Percentiles rank a stretch among this genome's conserved stretches.
phyloP scores from a whole-genome alignment of 2,797 vertebrate genomes.

The Alca torda region DNA sequence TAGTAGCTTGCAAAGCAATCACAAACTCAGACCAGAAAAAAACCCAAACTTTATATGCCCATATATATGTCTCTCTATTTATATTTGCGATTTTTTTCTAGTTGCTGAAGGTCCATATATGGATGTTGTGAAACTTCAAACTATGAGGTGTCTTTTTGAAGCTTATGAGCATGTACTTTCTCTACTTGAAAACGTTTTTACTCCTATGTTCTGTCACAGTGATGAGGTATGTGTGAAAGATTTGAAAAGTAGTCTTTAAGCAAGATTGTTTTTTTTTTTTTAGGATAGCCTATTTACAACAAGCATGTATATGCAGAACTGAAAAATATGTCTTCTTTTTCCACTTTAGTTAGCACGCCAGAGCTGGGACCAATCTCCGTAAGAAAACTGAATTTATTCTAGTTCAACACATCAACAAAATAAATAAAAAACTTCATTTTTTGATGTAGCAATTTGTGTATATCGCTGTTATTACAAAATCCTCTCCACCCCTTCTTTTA shows the following conservation, averaged over 20 bases:
- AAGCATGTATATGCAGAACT: neutral
- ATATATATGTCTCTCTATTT: neutral
- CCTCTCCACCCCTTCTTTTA: neutral
- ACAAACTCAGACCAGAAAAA: neutral
- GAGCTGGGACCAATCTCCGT: neutral
- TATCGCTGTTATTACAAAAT: neutral
- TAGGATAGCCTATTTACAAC: neutral
- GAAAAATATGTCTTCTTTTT: neutral
- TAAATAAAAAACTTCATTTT: neutral
- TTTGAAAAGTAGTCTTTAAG: neutral
- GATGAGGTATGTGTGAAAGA: slow-evolving; percentile 84
- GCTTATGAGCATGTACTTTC: slow-evolving; percentile 95
- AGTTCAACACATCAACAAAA: neutral
- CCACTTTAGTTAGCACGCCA: neutral
- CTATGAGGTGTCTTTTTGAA: slow-evolving; percentile 92
- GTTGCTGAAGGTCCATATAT: slow-evolving; percentile 86
- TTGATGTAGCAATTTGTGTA: neutral
- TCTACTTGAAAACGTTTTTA: slow-evolving; percentile 92
- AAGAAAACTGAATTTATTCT: neutral
- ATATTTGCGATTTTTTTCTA: slow-evolving; percentile 50
- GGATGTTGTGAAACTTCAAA: slow-evolving; percentile 92
- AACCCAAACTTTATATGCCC: neutral
- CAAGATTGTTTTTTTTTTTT: neutral
- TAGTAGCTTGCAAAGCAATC: neutral
- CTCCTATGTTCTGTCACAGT: slow-evolving; percentile 97